Evolutionary conservation across 2,797 vertebrate species (phyloP), one percentile per base, ranked within the genome.

Genomic region (Lepilemur ruficaudatus): DNA sequence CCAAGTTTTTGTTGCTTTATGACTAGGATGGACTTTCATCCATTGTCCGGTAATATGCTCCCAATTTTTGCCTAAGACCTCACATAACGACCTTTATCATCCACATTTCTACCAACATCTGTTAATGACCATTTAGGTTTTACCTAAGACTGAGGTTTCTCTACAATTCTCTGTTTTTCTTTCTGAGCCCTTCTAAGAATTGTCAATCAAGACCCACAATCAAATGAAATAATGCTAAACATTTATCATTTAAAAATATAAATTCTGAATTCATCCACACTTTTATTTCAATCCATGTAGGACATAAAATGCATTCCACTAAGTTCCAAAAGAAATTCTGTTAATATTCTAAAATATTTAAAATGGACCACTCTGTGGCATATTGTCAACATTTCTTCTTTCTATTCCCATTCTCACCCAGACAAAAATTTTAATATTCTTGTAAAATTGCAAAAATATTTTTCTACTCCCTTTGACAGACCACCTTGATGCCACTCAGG

Each of bases 221-320:
- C 5, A 82, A 76, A 48, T 17, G 17, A 11, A 79, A 32, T 55
- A 55, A 9, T 20, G 70, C 23, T 23, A 57, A 78, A 14, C 11
- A 28, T 20, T 52, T 89, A 50, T 70, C 32, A n/a, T 43, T 70
- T 81, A 63, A 87, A 88, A 80, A 69, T 50, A 7, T 75, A 67
- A 94, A 14, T 46, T 81, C 41, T 78, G 63, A 91, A 59, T 32
- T 91, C 43, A 87, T 69, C 86, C 41, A 85, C 38, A 78, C 13
- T 95, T 91, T 84, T 52, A 69, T 73, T 84, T 22, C n/a, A 69
- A 14, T 17, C 17, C 35, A 82, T 2, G 73, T 12, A 67, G 67
- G 69, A 30, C 20, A 84, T 73, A 59, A 86, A 81, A 81, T 80
- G 30, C 18, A 90, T 61, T 55, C 35, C 12, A 84, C 52, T 55